Evolutionary conservation across 2,888 invertebrate genomes (phyloP).

Genomic region (Ommatoiulus sabulosus): DNA sequence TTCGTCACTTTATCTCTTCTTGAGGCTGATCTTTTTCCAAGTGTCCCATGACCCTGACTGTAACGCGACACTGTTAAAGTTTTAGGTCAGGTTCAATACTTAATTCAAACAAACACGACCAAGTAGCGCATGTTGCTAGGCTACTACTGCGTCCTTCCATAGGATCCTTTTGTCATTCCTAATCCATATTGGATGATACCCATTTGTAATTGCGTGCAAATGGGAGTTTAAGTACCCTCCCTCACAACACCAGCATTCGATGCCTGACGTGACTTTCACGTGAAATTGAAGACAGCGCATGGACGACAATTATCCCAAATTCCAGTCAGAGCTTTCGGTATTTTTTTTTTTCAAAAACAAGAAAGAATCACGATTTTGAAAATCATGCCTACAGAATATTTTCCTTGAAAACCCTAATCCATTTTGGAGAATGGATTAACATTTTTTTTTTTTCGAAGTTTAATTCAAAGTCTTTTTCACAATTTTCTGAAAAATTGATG

Average conservation of each 20-base stretch:
- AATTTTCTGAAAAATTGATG: too few relatives aligned
- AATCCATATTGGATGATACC: conserved; percentile 35
- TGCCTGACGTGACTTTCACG: conserved; percentile 3
- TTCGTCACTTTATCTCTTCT: background rate
- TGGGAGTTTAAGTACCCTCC: background rate
- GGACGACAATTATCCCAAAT: background rate
- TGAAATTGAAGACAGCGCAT: background rate
- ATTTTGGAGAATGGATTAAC: too few relatives aligned
- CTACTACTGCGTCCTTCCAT: background rate
- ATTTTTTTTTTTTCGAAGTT: too few relatives aligned
- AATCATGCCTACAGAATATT: too few relatives aligned
- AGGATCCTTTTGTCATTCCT: background rate
- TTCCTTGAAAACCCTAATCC: too few relatives aligned
- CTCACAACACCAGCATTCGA: conserved; percentile 8
- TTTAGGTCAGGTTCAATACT: conserved; percentile 21
- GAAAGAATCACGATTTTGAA: too few relatives aligned
- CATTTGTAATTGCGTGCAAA: conserved; percentile 23
- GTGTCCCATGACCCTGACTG: background rate
- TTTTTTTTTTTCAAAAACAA: too few relatives aligned
- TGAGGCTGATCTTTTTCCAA: background rate
- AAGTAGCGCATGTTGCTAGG: background rate
- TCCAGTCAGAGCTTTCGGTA: too few relatives aligned
- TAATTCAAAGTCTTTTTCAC: too few relatives aligned
- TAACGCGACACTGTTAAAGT: conserved; percentile 9
- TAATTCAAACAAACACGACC: conserved; percentile 23